phyloP scores from a whole-genome alignment of 1,140 invertebrate species.

The Fopius arisanus region DNA sequence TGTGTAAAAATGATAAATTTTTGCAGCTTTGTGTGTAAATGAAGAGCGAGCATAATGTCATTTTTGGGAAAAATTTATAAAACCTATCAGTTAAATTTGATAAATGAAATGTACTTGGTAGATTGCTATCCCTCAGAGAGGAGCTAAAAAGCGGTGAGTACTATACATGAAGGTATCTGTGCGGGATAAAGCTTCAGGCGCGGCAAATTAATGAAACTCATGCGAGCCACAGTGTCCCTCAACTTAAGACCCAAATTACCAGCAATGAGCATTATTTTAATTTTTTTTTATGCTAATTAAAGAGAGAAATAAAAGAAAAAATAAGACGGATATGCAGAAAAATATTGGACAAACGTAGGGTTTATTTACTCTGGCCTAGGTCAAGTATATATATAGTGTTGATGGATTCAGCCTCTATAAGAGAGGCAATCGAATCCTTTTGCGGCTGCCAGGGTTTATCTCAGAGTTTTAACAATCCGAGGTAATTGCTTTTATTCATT shows the following conservation, averaged over 20 bases:
- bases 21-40: no score
- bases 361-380: constrained; percentile 21
- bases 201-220: constrained; percentile 57
- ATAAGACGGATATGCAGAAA: neutral
- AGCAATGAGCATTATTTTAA: neutral
- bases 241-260: constrained; percentile 25
- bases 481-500: neutral
- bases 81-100: neutral
- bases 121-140: constrained; percentile 24
- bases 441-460: neutral
- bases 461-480: neutral
- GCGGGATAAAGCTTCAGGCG: constrained; percentile 45
- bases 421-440: neutral
- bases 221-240: constrained; percentile 45
- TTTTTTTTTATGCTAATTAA: neutral
- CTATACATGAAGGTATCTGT: constrained; percentile 38
- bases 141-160: constrained; percentile 37
- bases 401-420: neutral
- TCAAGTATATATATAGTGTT: neutral
- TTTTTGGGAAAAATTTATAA: neutral
- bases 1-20: no score
- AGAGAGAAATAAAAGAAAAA: neutral
- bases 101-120: constrained; percentile 15
- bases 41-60: neutral
- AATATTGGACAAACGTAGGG: constrained; percentile 26